Percentiles rank a stretch among this genome's conserved stretches.
phyloP scores from a whole-genome alignment of 2,888 invertebrate species.

The Archaeoteleia sp. region DNA sequence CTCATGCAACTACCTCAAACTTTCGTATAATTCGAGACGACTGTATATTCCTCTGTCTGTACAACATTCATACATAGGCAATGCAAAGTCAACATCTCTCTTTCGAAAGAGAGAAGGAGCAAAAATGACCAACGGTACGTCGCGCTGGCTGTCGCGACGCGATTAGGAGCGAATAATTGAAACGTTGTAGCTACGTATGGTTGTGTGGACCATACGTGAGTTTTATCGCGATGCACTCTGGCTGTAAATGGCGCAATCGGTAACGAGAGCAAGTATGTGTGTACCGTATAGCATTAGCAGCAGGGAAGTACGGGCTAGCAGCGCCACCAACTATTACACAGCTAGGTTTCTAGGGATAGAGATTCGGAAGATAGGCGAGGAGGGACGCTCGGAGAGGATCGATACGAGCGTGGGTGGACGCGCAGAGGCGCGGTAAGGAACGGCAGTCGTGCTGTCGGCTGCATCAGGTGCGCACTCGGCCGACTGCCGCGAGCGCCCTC shows the following conservation, averaged over 20 bases:
- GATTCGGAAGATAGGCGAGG: not conserved
- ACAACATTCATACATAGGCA: no score
- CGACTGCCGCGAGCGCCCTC: conserved; percentile 47
- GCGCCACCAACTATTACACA: conserved; percentile 50
- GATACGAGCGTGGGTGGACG: conserved; percentile 73
- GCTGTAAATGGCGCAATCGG: conserved; percentile 21
- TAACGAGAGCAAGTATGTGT: conserved; percentile 8
- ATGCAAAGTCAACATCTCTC: no score
- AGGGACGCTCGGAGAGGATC: conserved; percentile 63
- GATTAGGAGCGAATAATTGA: not conserved
- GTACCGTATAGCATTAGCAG: conserved; percentile 16
- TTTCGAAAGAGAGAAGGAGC: no score
- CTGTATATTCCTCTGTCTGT: no score
- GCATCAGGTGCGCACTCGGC: conserved; percentile 50
- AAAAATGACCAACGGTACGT: no score
- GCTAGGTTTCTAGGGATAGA: conserved; percentile 46
- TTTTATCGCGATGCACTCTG: no score
- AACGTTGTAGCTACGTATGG: not conserved
- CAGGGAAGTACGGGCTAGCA: conserved; percentile 37
- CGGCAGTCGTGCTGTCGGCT: conserved; percentile 56
- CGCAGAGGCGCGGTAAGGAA: conserved; percentile 62
- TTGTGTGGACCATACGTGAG: conserved; percentile 3
- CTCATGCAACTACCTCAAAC: no score
- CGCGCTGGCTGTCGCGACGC: not conserved
- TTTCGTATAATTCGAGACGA: no score